Percentiles rank a stretch among this genome's conserved stretches.
Conservation (phyloP, 2,888 invertebrate genomes). For the Cheilosia vulpina region DNA sequence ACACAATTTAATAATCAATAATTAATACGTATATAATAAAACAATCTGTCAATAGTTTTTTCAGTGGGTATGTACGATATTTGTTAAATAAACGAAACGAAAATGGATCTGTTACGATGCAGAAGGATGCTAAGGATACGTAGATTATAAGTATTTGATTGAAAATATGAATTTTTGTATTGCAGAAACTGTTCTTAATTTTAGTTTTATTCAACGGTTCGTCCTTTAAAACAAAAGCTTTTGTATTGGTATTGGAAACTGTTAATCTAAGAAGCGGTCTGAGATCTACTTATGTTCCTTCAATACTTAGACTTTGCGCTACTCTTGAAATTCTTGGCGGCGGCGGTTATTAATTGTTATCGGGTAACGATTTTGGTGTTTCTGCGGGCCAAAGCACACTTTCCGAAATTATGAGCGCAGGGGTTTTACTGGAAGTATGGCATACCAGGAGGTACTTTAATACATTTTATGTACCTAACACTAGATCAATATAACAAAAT, state of each 20-base stretch:
- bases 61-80: too few species aligned
- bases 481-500: neutral
- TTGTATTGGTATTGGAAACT: neutral
- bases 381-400: conserved; percentile 9
- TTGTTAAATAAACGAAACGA: too few species aligned
- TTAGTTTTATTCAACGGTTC: conserved; percentile 15
- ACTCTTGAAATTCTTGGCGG: neutral
- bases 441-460: conserved; percentile 5
- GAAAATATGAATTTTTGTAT: neutral
- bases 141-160: too few species aligned
- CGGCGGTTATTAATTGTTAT: conserved; percentile 20
- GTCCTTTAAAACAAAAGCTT: conserved; percentile 12
- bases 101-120: too few species aligned
- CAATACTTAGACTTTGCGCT: conserved; percentile 3
- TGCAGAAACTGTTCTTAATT: neutral
- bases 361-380: conserved; percentile 1
- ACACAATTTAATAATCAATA: too few species aligned
- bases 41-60: too few species aligned
- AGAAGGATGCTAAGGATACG: too few species aligned
- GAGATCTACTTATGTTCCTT: neutral
- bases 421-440: neutral
- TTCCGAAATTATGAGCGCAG: neutral
- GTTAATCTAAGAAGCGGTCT: neutral
- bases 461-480: neutral
- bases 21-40: too few species aligned